phyloP scores from a whole-genome alignment of 1,140 invertebrate species.

The Drosophila nasuta region DNA sequence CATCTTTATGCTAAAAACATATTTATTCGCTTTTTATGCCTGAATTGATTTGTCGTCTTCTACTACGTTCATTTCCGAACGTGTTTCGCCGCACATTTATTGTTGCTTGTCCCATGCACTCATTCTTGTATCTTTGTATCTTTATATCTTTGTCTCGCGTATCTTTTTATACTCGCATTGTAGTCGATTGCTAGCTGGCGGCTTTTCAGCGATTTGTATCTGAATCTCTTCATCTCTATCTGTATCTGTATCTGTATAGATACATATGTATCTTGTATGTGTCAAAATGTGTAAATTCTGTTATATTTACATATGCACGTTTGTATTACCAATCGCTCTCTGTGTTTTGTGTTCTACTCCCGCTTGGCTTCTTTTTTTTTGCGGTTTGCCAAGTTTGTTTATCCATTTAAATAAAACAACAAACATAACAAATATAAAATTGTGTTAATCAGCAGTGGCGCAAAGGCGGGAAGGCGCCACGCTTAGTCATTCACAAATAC shows the following conservation, averaged over 20 bases:
- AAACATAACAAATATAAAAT: slow-evolving; percentile 51
- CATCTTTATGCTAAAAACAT: slow-evolving; percentile 81
- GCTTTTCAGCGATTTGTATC: slow-evolving; percentile 33
- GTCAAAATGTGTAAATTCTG: slow-evolving; percentile 70
- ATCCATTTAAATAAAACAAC: slow-evolving; percentile 66
- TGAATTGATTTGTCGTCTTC: slow-evolving; percentile 79
- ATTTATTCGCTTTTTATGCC: slow-evolving; percentile 84
- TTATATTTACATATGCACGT: slow-evolving; percentile 68
- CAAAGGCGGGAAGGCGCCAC: slow-evolving; percentile 33
- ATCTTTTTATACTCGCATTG: slow-evolving; percentile 27
- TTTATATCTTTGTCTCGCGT: slow-evolving; percentile 38
- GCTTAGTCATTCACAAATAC: slow-evolving; percentile 65
- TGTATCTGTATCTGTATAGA: slow-evolving; percentile 14
- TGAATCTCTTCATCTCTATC: slow-evolving; percentile 41
- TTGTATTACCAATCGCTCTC: slow-evolving; percentile 64
- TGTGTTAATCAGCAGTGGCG: slow-evolving; percentile 63
- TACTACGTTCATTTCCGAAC: slow-evolving; percentile 59
- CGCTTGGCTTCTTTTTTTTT: slow-evolving; percentile 28
- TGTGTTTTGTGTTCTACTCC: slow-evolving; percentile 45
- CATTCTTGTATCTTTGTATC: slow-evolving; percentile 14
- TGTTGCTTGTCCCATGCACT: slow-evolving; percentile 36
- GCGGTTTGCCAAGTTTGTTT: slow-evolving; percentile 74
- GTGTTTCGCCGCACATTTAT: slow-evolving; percentile 71
- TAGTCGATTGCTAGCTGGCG: slow-evolving; percentile 17
- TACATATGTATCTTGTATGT: slow-evolving; percentile 39